Evolutionary conservation across 1,140 invertebrate genomes (phyloP).

Genomic region (Hetaerina americana): DNA sequence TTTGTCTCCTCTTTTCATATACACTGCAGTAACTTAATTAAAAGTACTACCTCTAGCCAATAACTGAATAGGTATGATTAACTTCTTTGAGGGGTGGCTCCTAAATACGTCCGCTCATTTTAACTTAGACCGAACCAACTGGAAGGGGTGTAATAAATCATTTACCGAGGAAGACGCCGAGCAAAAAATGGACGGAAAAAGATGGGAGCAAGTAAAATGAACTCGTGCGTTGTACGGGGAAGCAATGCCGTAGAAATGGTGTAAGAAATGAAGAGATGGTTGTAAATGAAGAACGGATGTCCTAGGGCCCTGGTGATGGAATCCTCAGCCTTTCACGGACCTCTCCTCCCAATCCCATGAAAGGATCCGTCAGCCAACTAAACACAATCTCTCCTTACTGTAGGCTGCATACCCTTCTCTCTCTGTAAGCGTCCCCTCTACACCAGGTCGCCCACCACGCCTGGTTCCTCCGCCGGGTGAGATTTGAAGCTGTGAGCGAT

Average conservation of each 20-base stretch:
- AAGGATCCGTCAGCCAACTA: neutral
- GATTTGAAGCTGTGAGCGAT: too few relatives aligned
- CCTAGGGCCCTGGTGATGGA: neutral
- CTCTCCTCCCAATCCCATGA: neutral
- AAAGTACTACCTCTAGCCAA: too few relatives aligned
- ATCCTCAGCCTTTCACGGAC: neutral
- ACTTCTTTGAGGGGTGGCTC: too few relatives aligned
- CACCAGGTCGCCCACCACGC: neutral
- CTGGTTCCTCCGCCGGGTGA: neutral
- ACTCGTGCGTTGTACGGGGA: neutral
- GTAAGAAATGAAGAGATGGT: neutral
- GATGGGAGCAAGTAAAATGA: neutral
- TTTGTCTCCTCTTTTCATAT: too few relatives aligned
- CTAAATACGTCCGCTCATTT: too few relatives aligned
- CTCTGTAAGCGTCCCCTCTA: neutral
- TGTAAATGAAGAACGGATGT: neutral
- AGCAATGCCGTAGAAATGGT: neutral
- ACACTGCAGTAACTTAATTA: too few relatives aligned
- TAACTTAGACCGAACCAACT: too few relatives aligned
- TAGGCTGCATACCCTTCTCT: too few relatives aligned
- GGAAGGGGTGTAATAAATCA: too few relatives aligned
- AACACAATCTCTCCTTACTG: neutral
- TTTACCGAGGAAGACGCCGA: too few relatives aligned
- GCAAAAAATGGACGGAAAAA: neutral
- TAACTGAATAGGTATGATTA: too few relatives aligned